Evolutionary conservation across 2,888 invertebrate species (phyloP), one percentile per base, ranked within the genome.

Genomic region (Ethmia dodecea): DNA sequence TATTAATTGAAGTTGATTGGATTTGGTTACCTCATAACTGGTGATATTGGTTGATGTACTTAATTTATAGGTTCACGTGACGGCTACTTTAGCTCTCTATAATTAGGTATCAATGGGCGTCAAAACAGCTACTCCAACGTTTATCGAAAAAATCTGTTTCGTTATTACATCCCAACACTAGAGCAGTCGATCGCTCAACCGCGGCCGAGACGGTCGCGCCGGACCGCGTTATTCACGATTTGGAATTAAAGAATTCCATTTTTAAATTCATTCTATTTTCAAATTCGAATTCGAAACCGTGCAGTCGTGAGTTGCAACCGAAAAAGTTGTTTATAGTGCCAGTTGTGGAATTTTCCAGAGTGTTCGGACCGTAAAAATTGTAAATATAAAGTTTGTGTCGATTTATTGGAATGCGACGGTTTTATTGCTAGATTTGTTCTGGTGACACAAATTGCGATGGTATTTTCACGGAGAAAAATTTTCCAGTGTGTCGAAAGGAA

Each of bases 161-260:
- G n/a, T n/a, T n/a, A n/a, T n/a, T n/a, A n/a, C n/a, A 52, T 56
- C 68, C 47, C 76, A 54, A 60, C 77, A 61, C 79, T 75, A 72
- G 37, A 43, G 47, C 70, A 79, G 79, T 79, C 52, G 47, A 45
- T 55, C 66, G 64, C 60, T 45, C 47, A 58, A 45, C 65, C 58
- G 63, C 63, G 61, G 42, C 40, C 48, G 34, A 52, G 49, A 43
- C 68, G 70, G 72, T 55, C 75, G 77, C 66, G 69, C 60, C 41
- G 51, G 54, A 48, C 49, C 46, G 57, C 57, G 38, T 51, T 46
- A 48, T 52, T 49, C 35, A 26, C 6, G 48, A 49, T 33, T 39
- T 47, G 46, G 46, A 55, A 52, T 39, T 26, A 4, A 18, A 18
- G 11, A 10, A 26, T 26, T 45, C 45, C 42, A 55, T 38, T 47